Conservation (phyloP, 2,113 vertebrate species). For the Rhinogobius similis region DNA sequence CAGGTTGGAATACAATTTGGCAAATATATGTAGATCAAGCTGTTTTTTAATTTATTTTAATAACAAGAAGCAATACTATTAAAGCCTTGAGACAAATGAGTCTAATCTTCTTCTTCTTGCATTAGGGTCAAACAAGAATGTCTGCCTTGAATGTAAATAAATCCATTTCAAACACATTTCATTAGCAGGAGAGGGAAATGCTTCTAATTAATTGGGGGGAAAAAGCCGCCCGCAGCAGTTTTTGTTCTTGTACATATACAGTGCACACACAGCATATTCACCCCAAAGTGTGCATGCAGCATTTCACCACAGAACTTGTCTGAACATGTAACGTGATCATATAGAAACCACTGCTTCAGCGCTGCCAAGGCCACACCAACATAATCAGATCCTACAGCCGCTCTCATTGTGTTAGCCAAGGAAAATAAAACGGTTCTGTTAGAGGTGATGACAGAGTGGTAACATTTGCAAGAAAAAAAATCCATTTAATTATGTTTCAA, state of each 20-base stretch:
- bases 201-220: not conserved
- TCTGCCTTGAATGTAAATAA: not conserved
- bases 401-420: not conserved
- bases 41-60: too few species aligned
- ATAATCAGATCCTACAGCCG: not conserved
- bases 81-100: too few species aligned
- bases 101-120: not conserved
- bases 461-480: not conserved
- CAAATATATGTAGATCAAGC: not conserved
- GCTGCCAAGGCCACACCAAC: not conserved
- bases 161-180: not conserved
- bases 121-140: not conserved
- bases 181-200: not conserved
- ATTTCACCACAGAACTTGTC: not conserved
- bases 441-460: not conserved
- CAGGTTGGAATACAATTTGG: not conserved
- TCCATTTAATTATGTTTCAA: not conserved
- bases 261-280: conserved; percentile 1
- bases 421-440: not conserved
- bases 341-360: not conserved
- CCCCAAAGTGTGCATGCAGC: not conserved
- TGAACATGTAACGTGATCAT: conserved; percentile 7
- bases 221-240: not conserved
- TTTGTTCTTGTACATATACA: not conserved
- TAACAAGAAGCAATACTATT: too few species aligned